Evolutionary conservation across 2,888 invertebrate genomes (phyloP), one percentile per base, ranked within the genome.

Genomic region (Metellina segmentata): DNA sequence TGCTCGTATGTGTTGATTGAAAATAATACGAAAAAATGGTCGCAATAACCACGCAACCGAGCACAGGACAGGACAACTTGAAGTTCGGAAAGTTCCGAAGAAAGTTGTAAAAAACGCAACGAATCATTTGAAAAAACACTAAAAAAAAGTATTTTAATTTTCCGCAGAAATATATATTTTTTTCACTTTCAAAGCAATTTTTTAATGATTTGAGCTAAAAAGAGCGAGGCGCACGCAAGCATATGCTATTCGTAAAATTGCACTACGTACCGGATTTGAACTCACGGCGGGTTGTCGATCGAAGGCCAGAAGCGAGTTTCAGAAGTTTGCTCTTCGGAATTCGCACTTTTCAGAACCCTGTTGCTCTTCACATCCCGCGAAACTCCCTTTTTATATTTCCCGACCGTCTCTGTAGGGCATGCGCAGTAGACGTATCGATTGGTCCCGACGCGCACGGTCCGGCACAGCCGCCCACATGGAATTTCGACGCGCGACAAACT

Each of bases 371-470:
- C 48, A 19, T 51, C 13, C 16, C 82, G 13, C 70, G 48, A 82
- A 82, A 70, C 19, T 82, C 77, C 77, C 69, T 77, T 85, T 85
- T 85, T 83, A 85, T 85, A 85, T 85, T 85, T 77, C 85, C 69
- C 77, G 75, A 69, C 48, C n/a, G 77, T 49, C 77, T 19, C 20
- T 7, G 69, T 16, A 7, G 49, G 13, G 69, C 81, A 81, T 81
- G 81, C 81, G 61, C 81, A 74, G 74, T 20, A 11, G 20, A 11
- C 48, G 61, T 61, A 81, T 81, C 81, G 81, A 81, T 81, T 48
- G 61, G 61, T 7, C 77, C 16, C 13, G 13, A 61, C 11, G 61
- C 75, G 48, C 61, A 16, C 9, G 61, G 16, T 75, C 48, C 75
- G 71, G 71, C 19, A n/a, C 20, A 75, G 48, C 61, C 75, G 48